Evolutionary conservation across 2,113 vertebrate species (phyloP).

Genomic region (Malurus melanocephalus): DNA sequence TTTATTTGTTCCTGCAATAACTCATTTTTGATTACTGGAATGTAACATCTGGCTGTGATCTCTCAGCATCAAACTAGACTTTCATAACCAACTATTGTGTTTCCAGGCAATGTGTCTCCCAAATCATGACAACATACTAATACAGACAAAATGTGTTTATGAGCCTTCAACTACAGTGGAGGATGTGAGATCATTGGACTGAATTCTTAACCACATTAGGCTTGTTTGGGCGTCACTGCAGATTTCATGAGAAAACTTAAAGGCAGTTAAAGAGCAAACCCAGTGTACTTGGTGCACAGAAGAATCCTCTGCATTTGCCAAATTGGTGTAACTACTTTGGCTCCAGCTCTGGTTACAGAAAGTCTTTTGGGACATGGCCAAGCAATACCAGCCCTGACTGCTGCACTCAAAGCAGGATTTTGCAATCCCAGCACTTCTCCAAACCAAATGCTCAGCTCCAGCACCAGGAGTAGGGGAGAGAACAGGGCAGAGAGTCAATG

Average conservation of each 20-base stretch:
- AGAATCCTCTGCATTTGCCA: background rate
- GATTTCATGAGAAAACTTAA: background rate
- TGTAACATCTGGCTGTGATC: slow-evolving; percentile 35
- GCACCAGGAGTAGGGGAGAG: background rate
- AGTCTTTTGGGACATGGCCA: background rate
- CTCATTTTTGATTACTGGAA: slow-evolving; percentile 35
- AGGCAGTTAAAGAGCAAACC: background rate
- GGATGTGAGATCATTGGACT: slow-evolving; percentile 48
- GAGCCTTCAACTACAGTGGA: slow-evolving; percentile 25
- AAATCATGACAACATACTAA: slow-evolving; percentile 41
- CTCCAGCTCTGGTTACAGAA: background rate
- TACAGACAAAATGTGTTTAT: slow-evolving; percentile 53
- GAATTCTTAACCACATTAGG: slow-evolving; percentile 10
- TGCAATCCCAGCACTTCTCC: background rate
- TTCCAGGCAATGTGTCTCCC: slow-evolving; percentile 38
- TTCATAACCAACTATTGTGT: slow-evolving; percentile 44
- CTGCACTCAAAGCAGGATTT: background rate
- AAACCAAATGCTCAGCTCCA: background rate
- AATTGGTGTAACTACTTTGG: background rate
- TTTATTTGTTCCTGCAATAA: slow-evolving; percentile 17
- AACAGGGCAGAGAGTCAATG: background rate
- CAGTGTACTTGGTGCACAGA: background rate
- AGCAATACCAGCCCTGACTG: background rate
- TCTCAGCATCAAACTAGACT: slow-evolving; percentile 27
- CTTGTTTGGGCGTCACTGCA: slow-evolving; percentile 1